Conservation (phyloP, 2,113 vertebrate genomes). For the Seriola aureovittata region DNA sequence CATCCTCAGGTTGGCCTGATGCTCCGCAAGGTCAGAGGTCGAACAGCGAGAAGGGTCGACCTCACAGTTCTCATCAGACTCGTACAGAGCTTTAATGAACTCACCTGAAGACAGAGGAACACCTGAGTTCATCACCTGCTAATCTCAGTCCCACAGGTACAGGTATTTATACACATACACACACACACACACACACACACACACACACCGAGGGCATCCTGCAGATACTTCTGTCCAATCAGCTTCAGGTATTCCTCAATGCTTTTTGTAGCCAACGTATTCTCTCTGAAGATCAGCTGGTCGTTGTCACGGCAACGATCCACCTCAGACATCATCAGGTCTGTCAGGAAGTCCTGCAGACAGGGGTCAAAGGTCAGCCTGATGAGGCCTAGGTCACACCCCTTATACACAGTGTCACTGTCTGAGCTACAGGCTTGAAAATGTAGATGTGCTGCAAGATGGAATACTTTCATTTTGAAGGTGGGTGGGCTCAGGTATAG, state of each 20-base stretch:
- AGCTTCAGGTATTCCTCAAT: constrained; percentile 98
- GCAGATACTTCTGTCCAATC: constrained; percentile 98
- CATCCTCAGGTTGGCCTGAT: constrained; percentile 98
- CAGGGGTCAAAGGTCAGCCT: neutral
- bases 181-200: neutral
- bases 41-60: constrained; percentile 95
- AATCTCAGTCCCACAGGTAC: too few relatives aligned
- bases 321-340: constrained; percentile 99
- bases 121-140: neutral
- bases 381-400: too few relatives aligned
- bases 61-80: constrained; percentile 98
- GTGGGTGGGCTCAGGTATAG: neutral
- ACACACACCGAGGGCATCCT: constrained; percentile 94
- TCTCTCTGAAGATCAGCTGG: constrained; percentile 98
- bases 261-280: constrained; percentile 96
- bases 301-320: constrained; percentile 98
- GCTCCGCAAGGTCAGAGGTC: constrained; percentile 90
- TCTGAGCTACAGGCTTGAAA: too few relatives aligned
- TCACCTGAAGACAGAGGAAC: constrained; percentile 85
- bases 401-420: too few relatives aligned
- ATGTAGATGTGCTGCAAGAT: too few relatives aligned
- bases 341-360: constrained; percentile 96
- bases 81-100: constrained; percentile 98
- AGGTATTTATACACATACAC: neutral
- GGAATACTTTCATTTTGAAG: too few relatives aligned